Evolutionary conservation across 2,888 invertebrate species (phyloP).

Genomic region (Apodemia duryi): DNA sequence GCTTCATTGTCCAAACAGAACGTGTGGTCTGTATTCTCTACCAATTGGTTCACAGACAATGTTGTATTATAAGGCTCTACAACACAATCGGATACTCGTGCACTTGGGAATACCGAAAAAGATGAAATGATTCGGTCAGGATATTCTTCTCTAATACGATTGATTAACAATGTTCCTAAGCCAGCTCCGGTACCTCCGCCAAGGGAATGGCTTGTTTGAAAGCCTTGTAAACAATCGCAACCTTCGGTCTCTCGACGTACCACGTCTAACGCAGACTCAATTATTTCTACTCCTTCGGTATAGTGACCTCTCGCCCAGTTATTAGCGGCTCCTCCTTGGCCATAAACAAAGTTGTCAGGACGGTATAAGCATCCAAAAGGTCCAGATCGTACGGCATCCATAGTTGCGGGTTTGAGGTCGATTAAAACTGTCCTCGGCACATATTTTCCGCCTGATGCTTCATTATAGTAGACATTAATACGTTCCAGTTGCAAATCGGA

Average conservation of each 20-base stretch:
- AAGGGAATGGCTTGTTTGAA: slow-evolving; percentile 88
- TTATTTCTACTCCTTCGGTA: slow-evolving; percentile 93
- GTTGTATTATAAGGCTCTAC: slow-evolving; percentile 90
- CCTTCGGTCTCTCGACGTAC: slow-evolving; percentile 91
- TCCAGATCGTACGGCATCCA: slow-evolving; percentile 93
- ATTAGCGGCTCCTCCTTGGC: slow-evolving; percentile 52
- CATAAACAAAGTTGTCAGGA: no score
- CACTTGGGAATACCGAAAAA: slow-evolving; percentile 82
- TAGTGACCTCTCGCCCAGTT: slow-evolving; percentile 87
- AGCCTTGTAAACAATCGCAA: slow-evolving; percentile 94
- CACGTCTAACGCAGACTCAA: slow-evolving; percentile 89
- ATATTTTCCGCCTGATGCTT: slow-evolving; percentile 77
- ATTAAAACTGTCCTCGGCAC: slow-evolving; percentile 66
- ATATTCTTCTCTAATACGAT: no score
- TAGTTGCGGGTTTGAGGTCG: slow-evolving; percentile 72
- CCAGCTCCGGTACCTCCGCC: slow-evolving; percentile 75
- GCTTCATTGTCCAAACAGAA: slow-evolving; percentile 88
- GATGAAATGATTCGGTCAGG: slow-evolving; percentile 92
- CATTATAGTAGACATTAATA: slow-evolving; percentile 88
- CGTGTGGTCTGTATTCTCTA: slow-evolving; percentile 85
- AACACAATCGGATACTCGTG: slow-evolving; percentile 70
- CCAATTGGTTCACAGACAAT: slow-evolving; percentile 89
- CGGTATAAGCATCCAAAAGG: slow-evolving; percentile 85
- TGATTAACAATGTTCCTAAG: slow-evolving; percentile 43
- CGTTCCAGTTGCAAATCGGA: slow-evolving; percentile 86